Conservation (phyloP, 2,797 vertebrate species). For the Staurois parvus region DNA sequence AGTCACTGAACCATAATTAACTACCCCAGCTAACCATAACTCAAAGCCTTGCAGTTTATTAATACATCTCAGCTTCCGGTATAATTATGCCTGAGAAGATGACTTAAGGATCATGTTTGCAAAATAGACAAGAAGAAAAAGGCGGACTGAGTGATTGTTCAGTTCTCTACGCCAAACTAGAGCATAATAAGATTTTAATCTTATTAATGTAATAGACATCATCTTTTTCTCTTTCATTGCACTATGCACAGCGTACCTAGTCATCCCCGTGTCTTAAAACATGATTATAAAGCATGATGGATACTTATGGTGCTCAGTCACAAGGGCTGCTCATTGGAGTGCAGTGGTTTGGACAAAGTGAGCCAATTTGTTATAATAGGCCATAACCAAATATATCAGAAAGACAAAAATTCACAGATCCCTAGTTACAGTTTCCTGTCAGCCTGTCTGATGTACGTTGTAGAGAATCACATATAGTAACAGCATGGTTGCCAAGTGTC, state of each 20-base stretch:
- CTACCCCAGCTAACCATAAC: conserved; percentile 55
- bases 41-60: conserved; percentile 55
- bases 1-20: conserved; percentile 62
- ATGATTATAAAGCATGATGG: conserved; percentile 44
- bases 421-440: background rate
- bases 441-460: background rate
- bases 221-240: conserved; percentile 47
- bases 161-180: conserved; percentile 37
- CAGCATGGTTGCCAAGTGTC: background rate
- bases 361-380: conserved; percentile 29
- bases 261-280: conserved; percentile 20
- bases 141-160: conserved; percentile 39
- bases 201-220: conserved; percentile 54
- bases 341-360: conserved; percentile 21
- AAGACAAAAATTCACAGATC: conserved; percentile 13
- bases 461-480: background rate
- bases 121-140: conserved; percentile 53
- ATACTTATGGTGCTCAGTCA: conserved; percentile 34
- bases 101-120: conserved; percentile 46
- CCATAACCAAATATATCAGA: conserved; percentile 34
- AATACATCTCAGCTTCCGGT: conserved; percentile 45
- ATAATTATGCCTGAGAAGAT: conserved; percentile 54
- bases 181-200: conserved; percentile 49
- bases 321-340: conserved; percentile 46
- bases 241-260: conserved; percentile 31